A percentile compares a stretch with the other conserved stretches of the same genome.
phyloP scores from a whole-genome alignment of 1,140 invertebrate genomes.

The Theocolax elegans region DNA sequence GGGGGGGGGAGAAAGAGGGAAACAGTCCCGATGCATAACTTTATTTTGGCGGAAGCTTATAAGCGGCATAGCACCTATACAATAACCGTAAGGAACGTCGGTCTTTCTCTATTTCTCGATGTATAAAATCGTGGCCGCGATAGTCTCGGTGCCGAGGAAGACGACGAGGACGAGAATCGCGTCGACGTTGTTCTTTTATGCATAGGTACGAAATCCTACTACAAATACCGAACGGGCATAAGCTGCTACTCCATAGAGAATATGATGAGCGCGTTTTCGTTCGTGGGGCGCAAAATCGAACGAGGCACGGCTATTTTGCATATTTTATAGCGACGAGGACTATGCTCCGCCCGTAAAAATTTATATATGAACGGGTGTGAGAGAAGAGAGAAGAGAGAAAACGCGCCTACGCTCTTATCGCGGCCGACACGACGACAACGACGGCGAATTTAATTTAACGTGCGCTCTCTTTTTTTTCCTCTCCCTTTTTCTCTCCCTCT shows the following conservation, averaged over 20 bases:
- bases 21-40: neutral
- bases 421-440: neutral
- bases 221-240: conserved; percentile 17
- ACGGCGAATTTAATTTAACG: conserved; percentile 30
- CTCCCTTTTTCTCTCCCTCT: neutral
- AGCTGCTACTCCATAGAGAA: conserved; percentile 35
- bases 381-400: no score
- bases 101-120: neutral
- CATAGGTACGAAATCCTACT: conserved; percentile 25
- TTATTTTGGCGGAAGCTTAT: neutral
- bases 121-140: conserved; percentile 11
- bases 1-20: no score
- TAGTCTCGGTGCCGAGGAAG: neutral
- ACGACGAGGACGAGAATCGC: no score
- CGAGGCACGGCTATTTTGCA: conserved; percentile 34
- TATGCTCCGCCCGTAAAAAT: conserved; percentile 22
- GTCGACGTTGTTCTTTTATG: conserved; percentile 17
- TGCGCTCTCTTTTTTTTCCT: conserved; percentile 2
- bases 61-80: neutral
- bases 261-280: conserved; percentile 23
- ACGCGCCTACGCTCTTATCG: neutral
- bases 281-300: conserved; percentile 22
- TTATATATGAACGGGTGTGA: conserved; percentile 9
- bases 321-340: conserved; percentile 33
- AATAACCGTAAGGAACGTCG: no score